A percentile compares a stretch with the other conserved stretches of the same genome.
These are phyloP conservation scores for Morpho helenor DNA, from an alignment of 2,888 invertebrate genomes.

Conservation along the genomic window DNA sequence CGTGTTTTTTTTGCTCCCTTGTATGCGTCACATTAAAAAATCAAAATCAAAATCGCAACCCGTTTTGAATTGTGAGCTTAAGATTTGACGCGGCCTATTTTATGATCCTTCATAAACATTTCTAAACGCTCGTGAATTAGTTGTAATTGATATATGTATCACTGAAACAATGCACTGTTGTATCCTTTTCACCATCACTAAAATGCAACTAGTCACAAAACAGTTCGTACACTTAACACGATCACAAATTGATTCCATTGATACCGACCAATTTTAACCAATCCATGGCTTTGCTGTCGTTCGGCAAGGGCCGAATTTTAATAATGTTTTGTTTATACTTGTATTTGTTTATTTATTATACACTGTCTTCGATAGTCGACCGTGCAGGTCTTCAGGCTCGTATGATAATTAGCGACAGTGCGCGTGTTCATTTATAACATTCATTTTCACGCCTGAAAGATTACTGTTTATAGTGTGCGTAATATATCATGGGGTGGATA, in stretches of 20 bases:
- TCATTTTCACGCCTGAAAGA: constrained; percentile 77
- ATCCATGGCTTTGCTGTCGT: constrained; percentile 65
- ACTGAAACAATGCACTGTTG: constrained; percentile 1
- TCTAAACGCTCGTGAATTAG: not conserved
- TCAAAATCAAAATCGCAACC: no score
- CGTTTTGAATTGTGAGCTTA: no score
- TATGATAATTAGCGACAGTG: constrained; percentile 67
- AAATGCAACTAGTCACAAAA: constrained; percentile 4
- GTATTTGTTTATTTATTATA: constrained; percentile 14
- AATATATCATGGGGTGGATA: constrained; percentile 15
- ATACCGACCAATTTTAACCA: constrained; percentile 78
- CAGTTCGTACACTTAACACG: constrained; percentile 28
- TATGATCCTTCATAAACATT: no score
- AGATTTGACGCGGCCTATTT: no score
- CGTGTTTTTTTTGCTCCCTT: no score
- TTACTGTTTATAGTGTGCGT: constrained; percentile 37
- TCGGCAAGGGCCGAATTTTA: constrained; percentile 34
- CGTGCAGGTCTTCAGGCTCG: constrained; percentile 63
- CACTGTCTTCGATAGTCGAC: constrained; percentile 43
- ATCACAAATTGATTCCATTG: constrained; percentile 33
- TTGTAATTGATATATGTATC: not conserved
- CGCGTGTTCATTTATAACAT: constrained; percentile 76
- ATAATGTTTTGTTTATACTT: constrained; percentile 34
- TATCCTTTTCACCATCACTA: constrained; percentile 25
- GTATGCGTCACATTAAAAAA: no score